Evolutionary conservation across 2,113 vertebrate genomes (phyloP), one percentile per base, ranked within the genome.

Genomic region (Lipophrys pholis): DNA sequence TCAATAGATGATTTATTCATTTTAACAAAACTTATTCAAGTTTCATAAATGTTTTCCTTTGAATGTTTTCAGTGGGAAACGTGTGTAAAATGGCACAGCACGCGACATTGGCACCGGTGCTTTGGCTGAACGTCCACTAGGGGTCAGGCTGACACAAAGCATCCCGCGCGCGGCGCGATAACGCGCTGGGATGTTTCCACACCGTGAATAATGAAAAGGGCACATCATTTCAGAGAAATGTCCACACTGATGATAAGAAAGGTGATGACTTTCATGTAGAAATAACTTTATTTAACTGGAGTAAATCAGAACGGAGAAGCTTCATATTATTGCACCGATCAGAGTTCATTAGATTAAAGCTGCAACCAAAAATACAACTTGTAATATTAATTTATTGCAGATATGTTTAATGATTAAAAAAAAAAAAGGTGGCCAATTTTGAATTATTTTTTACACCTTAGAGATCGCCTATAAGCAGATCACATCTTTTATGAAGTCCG

Each of bases 121-220:
- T 53, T 60, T 46, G n/a, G 15, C 41, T 12, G 58, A 50, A 14
- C 54, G 53, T 52, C 90, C 94, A 93, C 94, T 85, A 94, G 94
- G 87, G 91, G 93, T 89, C 93, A 94, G 90, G 77, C 73, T 91
- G 89, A 86, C 83, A 90, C 86, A 73, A 72, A 83, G 58, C 67
- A 91, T 88, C 15, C 40, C 49, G 40, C 0, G 21, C 42, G 59
- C 58, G 69, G 62, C 50, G 67, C 36, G 17, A 1, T 0, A 12
- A 65, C 39, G 54, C 0, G 8, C 16, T 61, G 3, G 49, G 12
- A 50, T 16, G 59, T 48, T 66, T 43, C 9, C 36, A 66, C 55
- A 10, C 0, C 41, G 64, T 36, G 40, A 65, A 48, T 30, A 30
- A 58, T 35, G 64, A 60, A 49, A 43, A 41, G 4, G 74, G 9